Base-by-base conservation (phyloP, 1,140 invertebrate genomes). In the Phenacoccus solenopsis region DNA sequence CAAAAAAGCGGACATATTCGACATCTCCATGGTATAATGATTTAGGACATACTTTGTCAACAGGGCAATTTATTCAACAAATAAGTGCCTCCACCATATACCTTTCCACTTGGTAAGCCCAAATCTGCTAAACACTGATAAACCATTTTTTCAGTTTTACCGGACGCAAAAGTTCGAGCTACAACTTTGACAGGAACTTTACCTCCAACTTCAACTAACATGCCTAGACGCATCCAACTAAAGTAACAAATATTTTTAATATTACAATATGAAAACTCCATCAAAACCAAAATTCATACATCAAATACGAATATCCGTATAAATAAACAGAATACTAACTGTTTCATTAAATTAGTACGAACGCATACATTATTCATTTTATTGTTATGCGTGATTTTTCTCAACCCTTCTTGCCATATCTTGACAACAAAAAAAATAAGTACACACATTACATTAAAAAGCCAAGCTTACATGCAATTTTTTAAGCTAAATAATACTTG, bases 121-220 rank as follows among this genome's bases (percentile, higher is more conserved):
- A 98, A 82, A 75, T 98, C 96, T 68, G 90, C 88, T 72, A 99
- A 83, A 81, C 93, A 96, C 77, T 98, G 95, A 82, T 98, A 98
- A 24, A 98, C 94, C 77, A 98, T 84, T 80, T 98, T 98, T 80
- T 99, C 98, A 24, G 96, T 97, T 83, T 94, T 94, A 25, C 96
- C 94, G 20, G 96, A 98, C 20, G 96, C 95, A 82, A 99, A 99
- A 73, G 97, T 99, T 79, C 92, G 84, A 27, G 95, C 94, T 32
- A 99, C 89, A 69, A 95, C 93, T 82, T 96, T 94, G 0, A 99
- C 94, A 1, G 96, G 95, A 74, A 99, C 94, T 84, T 98, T 97
- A 56, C 93, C 93, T 79, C 88, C 90, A 27, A 91, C 88, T 81
- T 98, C 96, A 7, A 93, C 90, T 73, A 90, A 83, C 82, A 98